Evolutionary conservation across 2,888 invertebrate genomes (phyloP).

Genomic region (Parnassius apollo): DNA sequence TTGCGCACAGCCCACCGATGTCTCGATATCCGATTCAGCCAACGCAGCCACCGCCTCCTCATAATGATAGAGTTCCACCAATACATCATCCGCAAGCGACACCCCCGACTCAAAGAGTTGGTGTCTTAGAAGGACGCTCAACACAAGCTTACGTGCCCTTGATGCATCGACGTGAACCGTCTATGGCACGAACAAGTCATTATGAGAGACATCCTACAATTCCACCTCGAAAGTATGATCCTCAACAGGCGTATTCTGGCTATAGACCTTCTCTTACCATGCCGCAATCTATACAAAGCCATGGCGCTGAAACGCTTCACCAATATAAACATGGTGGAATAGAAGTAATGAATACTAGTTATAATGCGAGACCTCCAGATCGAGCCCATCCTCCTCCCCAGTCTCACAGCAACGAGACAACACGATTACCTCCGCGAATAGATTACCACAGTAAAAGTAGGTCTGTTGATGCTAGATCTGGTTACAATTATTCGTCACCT

Average conservation of each 20-base stretch:
- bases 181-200: constrained; percentile 55
- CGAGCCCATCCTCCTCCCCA: constrained; percentile 56
- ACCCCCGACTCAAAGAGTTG: constrained; percentile 51
- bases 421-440: constrained; percentile 52
- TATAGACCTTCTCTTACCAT: constrained; percentile 58
- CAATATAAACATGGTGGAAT: constrained; percentile 60
- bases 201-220: constrained; percentile 63
- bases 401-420: constrained; percentile 52
- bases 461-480: constrained; percentile 52
- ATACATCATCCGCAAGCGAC: constrained; percentile 67
- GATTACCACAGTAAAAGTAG: constrained; percentile 58
- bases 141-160: constrained; percentile 55
- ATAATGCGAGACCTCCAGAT: constrained; percentile 55
- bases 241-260: constrained; percentile 70
- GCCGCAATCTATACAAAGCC: constrained; percentile 57
- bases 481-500: constrained; percentile 60
- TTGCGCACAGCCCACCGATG: constrained; percentile 57
- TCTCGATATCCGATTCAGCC: constrained; percentile 58
- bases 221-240: constrained; percentile 68
- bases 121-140: constrained; percentile 51
- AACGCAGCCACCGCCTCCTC: constrained; percentile 63
- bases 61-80: constrained; percentile 73
- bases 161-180: constrained; percentile 60
- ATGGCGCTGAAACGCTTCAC: constrained; percentile 61
- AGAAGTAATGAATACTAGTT: constrained; percentile 57